Evolutionary conservation across 2,888 invertebrate genomes (phyloP).

Genomic region (Tenthredo amoena): DNA sequence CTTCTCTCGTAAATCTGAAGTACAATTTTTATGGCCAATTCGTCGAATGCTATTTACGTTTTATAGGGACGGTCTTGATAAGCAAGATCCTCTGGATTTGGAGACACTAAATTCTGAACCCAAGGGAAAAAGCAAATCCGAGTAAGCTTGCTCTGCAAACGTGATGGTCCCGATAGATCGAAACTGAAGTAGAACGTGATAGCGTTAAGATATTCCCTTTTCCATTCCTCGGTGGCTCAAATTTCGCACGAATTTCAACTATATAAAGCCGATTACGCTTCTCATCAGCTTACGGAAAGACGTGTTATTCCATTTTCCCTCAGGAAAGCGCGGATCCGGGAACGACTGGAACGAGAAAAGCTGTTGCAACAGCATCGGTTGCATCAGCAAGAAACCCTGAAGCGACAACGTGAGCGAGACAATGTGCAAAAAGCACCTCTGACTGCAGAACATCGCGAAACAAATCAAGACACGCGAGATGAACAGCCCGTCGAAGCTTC

Average conservation of each 20-base stretch:
- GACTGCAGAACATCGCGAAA: not conserved
- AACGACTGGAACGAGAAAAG: slow-evolving; percentile 3
- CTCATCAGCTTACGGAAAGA: not conserved
- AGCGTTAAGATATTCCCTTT: not conserved
- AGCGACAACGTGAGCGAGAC: slow-evolving; percentile 4
- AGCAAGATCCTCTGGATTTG: slow-evolving; percentile 45
- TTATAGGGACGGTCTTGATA: slow-evolving; percentile 30
- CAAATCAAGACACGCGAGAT: not conserved
- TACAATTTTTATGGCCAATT: slow-evolving; percentile 27
- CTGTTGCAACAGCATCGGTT: slow-evolving; percentile 4
- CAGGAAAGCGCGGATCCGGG: not conserved
- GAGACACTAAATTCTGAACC: slow-evolving; percentile 47
- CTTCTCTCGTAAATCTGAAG: slow-evolving; percentile 35
- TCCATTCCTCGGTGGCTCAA: not conserved
- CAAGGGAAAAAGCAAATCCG: slow-evolving; percentile 30
- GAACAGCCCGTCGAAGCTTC: not conserved
- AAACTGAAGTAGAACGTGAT: not conserved
- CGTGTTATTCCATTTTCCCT: not conserved
- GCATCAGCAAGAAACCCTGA: slow-evolving; percentile 16
- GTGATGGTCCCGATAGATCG: not conserved
- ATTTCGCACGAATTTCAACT: not conserved
- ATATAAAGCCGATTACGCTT: not conserved
- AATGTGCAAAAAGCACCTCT: not conserved
- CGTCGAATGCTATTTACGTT: slow-evolving; percentile 26
- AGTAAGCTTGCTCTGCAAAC: slow-evolving; percentile 34